phyloP scores from a whole-genome alignment of 1,140 invertebrate species.

The Bombus pascuorum region DNA sequence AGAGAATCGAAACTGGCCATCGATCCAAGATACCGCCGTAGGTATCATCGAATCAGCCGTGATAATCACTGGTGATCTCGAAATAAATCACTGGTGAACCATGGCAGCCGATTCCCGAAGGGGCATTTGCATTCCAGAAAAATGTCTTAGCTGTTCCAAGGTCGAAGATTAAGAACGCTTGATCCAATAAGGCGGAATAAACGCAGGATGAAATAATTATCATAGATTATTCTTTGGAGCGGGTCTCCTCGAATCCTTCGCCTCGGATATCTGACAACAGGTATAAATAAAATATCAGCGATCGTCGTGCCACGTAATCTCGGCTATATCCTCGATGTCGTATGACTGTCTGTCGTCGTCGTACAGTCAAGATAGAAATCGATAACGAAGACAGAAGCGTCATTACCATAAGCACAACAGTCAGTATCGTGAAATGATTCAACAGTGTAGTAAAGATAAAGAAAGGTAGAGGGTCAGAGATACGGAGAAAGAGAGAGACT shows the following conservation, averaged over 20 bases:
- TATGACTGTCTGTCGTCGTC: neutral
- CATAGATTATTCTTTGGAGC: conserved; percentile 15
- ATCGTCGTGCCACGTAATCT: conserved; percentile 5
- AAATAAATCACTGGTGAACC: neutral
- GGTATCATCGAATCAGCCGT: no score
- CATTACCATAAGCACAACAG: conserved; percentile 37
- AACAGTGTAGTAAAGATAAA: neutral
- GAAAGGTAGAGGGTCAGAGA: neutral
- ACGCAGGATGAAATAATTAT: conserved; percentile 17
- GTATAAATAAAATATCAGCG: conserved; percentile 51
- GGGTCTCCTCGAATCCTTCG: conserved; percentile 1
- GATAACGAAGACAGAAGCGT: neutral
- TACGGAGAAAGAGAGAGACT: neutral
- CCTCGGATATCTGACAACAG: neutral
- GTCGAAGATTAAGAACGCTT: conserved; percentile 7
- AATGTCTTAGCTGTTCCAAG: neutral
- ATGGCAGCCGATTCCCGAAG: neutral
- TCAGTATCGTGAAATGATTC: neutral
- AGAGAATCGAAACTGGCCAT: no score
- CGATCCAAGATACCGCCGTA: no score
- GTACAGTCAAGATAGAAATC: conserved; percentile 25
- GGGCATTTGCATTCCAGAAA: no score
- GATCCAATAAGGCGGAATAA: conserved; percentile 7
- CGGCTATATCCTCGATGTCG: conserved; percentile 16
- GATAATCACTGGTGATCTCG: no score